Evolutionary conservation across 2,888 invertebrate genomes (phyloP), one percentile per base, ranked within the genome.

Genomic region (Lithophane semibrunnea): DNA sequence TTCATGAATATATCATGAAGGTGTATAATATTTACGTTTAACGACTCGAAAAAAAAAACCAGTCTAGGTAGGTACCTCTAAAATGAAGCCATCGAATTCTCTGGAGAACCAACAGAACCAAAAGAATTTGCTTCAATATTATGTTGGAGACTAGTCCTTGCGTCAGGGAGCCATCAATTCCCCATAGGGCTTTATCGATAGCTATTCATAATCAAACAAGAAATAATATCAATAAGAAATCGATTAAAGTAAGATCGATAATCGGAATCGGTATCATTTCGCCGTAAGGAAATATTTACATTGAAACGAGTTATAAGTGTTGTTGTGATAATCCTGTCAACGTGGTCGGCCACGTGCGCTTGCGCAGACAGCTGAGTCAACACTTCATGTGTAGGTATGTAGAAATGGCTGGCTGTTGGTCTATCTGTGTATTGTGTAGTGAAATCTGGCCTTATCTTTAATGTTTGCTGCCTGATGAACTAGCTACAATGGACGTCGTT

Each of bases 311-410:
- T 78, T 85, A 69, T 84, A 80, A 78, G 69, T 85, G 84, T 86
- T 78, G 78, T 84, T 84, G 82, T 86, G 85, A 82, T 86, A 84
- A 88, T 81, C 83, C 82, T 76, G 77, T 82, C 87, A 89, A 73
- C 88, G 87, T 88, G 84, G 69, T 76, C 49, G 54, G 83, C 91
- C 95, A 93, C 93, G 93, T 93, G 93, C 91, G 84, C 69, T 2
- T 10, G 69, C 78, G 80, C 61, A 71, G 68, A 66, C 92, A 90
- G 92, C 92, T 92, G 92, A 91, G 88, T 91, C 89, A 91, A 92
- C 84, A 92, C 44, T 65, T 61, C 80, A 74, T 83, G 83, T 82
- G 83, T 29, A 29, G 29, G 29, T 84, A 79, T 75, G 66, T 72
- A 86, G 85, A 86, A 86, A 84, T 81, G 72, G 24, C 54, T 77